Conservation (phyloP, 2,113 vertebrate species). For the Anhinga rufa region DNA sequence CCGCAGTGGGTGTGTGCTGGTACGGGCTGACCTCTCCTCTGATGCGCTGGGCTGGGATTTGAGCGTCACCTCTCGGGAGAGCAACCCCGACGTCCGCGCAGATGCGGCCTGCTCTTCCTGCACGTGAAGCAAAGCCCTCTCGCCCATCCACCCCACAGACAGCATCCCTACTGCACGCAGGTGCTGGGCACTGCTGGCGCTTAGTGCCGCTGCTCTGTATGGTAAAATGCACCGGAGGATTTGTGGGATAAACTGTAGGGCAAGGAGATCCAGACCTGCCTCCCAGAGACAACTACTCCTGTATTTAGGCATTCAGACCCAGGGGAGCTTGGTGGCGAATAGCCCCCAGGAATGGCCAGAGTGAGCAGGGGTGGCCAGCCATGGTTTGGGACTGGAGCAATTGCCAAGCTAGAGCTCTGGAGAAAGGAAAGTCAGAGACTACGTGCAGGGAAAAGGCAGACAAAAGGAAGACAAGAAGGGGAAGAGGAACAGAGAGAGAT, state of each 20-base stretch:
- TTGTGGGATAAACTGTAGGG: neutral
- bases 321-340: neutral
- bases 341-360: neutral
- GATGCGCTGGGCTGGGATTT: neutral
- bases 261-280: neutral
- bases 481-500: neutral
- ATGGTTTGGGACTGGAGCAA: neutral
- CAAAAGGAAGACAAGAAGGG: neutral
- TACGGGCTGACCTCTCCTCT: neutral
- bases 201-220: neutral
- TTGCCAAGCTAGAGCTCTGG: neutral
- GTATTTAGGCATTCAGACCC: neutral
- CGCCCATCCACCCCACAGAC: neutral
- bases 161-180: neutral
- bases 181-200: neutral
- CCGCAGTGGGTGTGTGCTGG: neutral
- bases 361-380: accelerated
- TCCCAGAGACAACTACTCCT: neutral
- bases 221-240: neutral
- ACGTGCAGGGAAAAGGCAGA: neutral
- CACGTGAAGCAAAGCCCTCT: accelerated
- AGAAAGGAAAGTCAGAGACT: neutral
- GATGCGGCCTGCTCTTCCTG: neutral
- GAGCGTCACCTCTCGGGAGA: neutral
- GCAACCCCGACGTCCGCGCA: accelerated